Evolutionary conservation across 2,113 vertebrate species (phyloP), one percentile per base, ranked within the genome.

Genomic region (Colius striatus): DNA sequence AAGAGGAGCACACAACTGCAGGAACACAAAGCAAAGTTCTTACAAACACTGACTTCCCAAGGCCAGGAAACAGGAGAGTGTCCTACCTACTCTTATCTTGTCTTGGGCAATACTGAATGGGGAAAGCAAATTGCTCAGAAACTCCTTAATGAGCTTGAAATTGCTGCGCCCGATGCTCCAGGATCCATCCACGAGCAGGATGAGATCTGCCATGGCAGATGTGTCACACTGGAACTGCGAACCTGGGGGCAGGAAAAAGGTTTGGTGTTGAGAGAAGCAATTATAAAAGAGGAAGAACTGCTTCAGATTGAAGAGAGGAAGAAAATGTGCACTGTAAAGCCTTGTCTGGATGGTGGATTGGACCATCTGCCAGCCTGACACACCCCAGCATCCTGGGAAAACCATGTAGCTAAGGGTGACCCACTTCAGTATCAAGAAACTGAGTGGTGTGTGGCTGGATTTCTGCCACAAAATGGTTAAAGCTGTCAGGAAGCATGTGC

Each of bases 151-250:
- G 53, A 99, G 98, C 79, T 98, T 98, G 97, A 99, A 99, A 77
- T 99, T 99, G 87, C 95, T 97, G 84, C 99, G 98, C 23, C 99
- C 99, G 0, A 99, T 99, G 89, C 99, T 99, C 99, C 99, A 99
- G 51, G 99, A 99, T 10, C 99, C 99, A 8, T 99, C 99, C 92
- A 99, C 99, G 17, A 99, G 95, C 78, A 99, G 88, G 88, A 99
- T 10, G 1, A 99, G 89, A 66, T 99, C 99, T 0, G 95, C 97
- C 4, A 97, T 95, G 1, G 93, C 97, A 2, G 97, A 87, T 0
- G 98, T 97, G 34, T 98, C 95, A 38, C 99, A 99, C 50, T 96
- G 96, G 32, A 99, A 98, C 12, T 97, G 97, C 81, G 98, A 97
- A 45, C 97, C 95, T 78, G 93, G 57, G 27, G 36, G 23, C 20